Conservation (phyloP, 2,113 vertebrate genomes). For the Morone saxatilis region DNA sequence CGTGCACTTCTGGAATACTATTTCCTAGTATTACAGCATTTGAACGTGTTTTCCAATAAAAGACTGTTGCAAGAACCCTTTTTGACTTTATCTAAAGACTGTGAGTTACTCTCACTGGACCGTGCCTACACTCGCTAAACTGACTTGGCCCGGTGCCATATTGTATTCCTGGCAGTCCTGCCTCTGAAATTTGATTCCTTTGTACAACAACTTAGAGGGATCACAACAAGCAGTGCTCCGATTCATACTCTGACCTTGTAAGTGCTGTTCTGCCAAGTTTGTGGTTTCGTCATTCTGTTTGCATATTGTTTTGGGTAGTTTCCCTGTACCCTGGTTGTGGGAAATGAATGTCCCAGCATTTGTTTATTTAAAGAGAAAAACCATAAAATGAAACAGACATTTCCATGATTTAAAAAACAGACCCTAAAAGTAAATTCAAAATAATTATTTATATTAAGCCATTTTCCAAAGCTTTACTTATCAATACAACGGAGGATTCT, state of each 20-base stretch:
- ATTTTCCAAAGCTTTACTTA: not conserved
- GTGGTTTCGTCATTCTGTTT: constrained; percentile 46
- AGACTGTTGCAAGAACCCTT: not conserved
- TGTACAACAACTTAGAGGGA: constrained; percentile 25
- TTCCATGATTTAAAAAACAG: not conserved
- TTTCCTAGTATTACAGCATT: not conserved
- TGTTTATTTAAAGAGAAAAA: not conserved
- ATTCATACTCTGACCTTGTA: constrained; percentile 19
- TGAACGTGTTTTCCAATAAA: constrained; percentile 40
- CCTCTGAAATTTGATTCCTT: constrained; percentile 74
- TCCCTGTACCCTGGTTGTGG: constrained; percentile 15
- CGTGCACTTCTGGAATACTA: not conserved
- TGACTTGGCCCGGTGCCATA: constrained; percentile 71
- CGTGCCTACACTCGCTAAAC: constrained; percentile 29
- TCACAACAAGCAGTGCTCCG: not conserved
- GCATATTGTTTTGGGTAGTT: constrained; percentile 41
- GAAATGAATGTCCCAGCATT: constrained; percentile 34
- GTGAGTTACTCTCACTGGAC: constrained; percentile 5
- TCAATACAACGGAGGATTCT: not conserved
- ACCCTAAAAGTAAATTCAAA: not conserved
- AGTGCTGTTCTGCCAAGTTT: not conserved
- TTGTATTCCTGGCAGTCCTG: constrained; percentile 70
- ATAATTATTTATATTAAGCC: not conserved
- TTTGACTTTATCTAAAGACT: constrained; percentile 10
- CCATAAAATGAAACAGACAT: not conserved